These are phyloP conservation scores for Watsonalla binaria DNA, from an alignment of 2,888 invertebrate species.

Conservation along the genomic window DNA sequence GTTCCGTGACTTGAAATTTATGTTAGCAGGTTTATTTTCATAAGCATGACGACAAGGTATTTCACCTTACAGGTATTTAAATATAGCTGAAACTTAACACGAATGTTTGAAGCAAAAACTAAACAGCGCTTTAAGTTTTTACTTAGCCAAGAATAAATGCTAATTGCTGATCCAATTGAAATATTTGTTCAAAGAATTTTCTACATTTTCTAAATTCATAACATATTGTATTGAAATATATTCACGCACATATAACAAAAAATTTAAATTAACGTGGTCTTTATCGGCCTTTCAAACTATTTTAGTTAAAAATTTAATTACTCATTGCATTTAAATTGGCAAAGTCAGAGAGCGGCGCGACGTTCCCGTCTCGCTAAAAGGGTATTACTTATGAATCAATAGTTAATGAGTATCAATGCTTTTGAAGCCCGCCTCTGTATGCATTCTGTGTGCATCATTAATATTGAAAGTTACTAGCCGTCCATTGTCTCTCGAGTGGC, in stretches of 20 bases:
- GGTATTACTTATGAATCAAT: constrained; percentile 78
- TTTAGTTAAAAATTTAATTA: constrained; percentile 49
- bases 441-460: constrained; percentile 74
- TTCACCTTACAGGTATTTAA: no score
- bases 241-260: not conserved
- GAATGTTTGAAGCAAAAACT: no score
- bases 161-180: not conserved
- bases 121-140: no score
- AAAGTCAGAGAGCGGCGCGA: constrained; percentile 53
- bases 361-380: constrained; percentile 60
- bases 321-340: constrained; percentile 67
- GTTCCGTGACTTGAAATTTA: constrained; percentile 1
- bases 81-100: no score
- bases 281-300: constrained; percentile 16
- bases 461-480: constrained; percentile 70
- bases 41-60: not conserved
- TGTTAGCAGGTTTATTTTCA: not conserved
- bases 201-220: not conserved
- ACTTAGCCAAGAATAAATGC: not conserved
- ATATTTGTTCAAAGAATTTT: not conserved
- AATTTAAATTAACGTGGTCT: not conserved
- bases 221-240: not conserved
- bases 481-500: constrained; percentile 69
- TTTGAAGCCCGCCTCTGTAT: constrained; percentile 67
- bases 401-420: constrained; percentile 77